Base-by-base conservation (phyloP, 2,888 invertebrate genomes). In the Pammene aurita region DNA sequence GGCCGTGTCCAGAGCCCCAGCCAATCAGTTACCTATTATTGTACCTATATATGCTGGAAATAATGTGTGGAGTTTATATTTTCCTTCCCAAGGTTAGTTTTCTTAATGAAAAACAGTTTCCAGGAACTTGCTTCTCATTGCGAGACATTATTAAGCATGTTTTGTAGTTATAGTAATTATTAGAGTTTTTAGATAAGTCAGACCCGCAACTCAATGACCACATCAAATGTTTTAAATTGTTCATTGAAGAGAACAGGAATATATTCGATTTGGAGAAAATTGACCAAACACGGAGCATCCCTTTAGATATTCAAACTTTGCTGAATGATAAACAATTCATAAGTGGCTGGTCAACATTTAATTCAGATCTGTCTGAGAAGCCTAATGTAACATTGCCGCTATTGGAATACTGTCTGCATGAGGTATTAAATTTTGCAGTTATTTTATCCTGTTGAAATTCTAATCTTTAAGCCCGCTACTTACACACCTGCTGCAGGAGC, bases 371-470 rank as follows among this genome's bases (percentile, higher is more conserved):
- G 52, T 89, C 93, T 74, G 94, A 94, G 68, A 94, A 94, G 71
- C 96, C 97, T 0, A 94, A 95, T 70, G 90, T 90, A 65, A 94
- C 95, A 14, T 88, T 98, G 58, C 93, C 94, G 65, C 94, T 95
- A 67, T 84, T 98, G 66, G 96, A 96, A 58, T 90, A 96, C 72
- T 96, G 97, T 61, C 95, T 97, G 90, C 96, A 97, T 89, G 95
- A 97, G 93, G 95, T 95, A 76, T 68, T 35, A 9, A 5, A 58
- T 50, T 16, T 35, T 35, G 38, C 10, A 38, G 13, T 55, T 26
- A 26, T 18, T 11, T 26, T 54, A 7, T 34, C 9, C 13, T 54
- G 7, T 34, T 34, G 5, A 0, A 52, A 26, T 14, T 26, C 48
- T 18, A 48, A 48, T 16, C 4, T 26, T 26, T n/a, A n/a, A n/a